Conservation (phyloP, 1,140 invertebrate genomes). For the Micrasema longulum region DNA sequence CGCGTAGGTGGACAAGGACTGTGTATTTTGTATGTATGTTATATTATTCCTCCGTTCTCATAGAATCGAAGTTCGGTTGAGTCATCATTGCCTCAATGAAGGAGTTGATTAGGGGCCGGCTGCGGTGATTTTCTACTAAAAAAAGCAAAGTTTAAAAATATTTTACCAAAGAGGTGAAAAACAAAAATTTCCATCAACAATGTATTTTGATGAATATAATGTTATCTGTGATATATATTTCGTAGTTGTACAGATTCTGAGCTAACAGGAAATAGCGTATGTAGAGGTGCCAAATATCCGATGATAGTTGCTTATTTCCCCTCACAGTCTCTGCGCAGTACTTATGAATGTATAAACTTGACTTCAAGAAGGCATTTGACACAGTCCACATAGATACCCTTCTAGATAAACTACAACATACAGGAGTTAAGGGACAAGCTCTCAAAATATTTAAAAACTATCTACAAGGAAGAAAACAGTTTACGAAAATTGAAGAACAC, state of each 20-base stretch:
- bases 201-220: background rate
- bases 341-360: too few species aligned
- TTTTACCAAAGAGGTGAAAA: background rate
- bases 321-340: too few species aligned
- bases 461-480: too few species aligned
- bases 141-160: background rate
- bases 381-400: too few species aligned
- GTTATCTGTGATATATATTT: too few species aligned
- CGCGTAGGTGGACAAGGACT: constrained; percentile 21
- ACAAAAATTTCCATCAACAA: background rate
- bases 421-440: too few species aligned
- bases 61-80: constrained; percentile 3
- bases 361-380: too few species aligned
- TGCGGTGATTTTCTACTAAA: background rate
- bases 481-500: too few species aligned
- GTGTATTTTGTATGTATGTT: background rate
- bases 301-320: background rate
- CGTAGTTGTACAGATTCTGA: background rate
- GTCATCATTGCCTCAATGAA: constrained; percentile 6
- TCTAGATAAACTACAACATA: too few species aligned
- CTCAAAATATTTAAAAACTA: too few species aligned
- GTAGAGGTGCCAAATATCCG: background rate
- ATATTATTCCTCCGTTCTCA: constrained; percentile 10
- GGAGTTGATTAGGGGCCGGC: background rate
- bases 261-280: background rate